These are phyloP conservation scores for Rutpela maculata DNA, from an alignment of 2,888 invertebrate species.

Conservation along the genomic window DNA sequence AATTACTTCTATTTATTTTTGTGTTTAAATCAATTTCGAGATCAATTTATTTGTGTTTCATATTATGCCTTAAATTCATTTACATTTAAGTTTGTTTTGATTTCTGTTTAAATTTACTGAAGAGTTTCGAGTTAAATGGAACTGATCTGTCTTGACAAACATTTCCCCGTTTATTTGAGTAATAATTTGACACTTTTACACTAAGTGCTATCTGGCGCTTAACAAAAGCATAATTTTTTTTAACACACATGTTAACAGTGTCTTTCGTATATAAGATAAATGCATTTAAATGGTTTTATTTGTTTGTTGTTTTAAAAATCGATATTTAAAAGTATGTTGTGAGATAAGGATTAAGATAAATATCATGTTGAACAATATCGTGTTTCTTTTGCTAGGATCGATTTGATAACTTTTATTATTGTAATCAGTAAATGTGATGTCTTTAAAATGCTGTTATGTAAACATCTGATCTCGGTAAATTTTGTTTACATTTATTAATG, in stretches of 20 bases:
- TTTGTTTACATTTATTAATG: conserved; percentile 4
- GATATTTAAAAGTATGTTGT: neutral
- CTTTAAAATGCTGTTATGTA: neutral
- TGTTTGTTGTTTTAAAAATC: neutral
- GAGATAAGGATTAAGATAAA: neutral
- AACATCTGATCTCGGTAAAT: neutral
- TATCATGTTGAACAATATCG: neutral
- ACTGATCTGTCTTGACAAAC: neutral
- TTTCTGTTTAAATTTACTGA: neutral
- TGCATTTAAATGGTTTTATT: neutral
- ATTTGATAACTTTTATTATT: neutral
- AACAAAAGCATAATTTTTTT: neutral
- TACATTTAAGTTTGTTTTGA: conserved; percentile 1
- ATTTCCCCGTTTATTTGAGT: neutral
- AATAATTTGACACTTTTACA: conserved; percentile 7
- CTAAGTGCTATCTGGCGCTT: neutral
- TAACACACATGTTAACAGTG: neutral
- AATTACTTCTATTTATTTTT: conserved; percentile 40
- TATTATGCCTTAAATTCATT: conserved; percentile 42
- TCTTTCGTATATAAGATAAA: neutral
- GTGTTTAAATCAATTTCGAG: conserved; percentile 45
- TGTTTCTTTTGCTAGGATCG: neutral
- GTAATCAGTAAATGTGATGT: neutral
- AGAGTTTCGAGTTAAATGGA: conserved; percentile 1
- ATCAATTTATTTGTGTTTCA: conserved; percentile 51